Evolutionary conservation across 2,113 vertebrate species (phyloP).

Genomic region (Lampris megalopsis): DNA sequence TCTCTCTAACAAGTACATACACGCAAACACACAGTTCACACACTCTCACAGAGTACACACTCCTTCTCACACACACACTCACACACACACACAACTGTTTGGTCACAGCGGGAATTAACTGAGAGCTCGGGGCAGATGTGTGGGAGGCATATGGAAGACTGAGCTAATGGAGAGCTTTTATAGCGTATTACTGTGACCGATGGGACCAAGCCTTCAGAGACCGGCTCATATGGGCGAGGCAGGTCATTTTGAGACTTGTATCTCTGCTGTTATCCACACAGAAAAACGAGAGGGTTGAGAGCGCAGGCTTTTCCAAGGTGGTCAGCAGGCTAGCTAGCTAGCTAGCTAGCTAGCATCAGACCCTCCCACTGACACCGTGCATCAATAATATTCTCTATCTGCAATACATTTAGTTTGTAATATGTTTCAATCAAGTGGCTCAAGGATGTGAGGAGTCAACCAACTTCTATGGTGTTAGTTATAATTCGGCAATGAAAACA

Average conservation of each 20-base stretch:
- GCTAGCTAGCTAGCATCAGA: no score
- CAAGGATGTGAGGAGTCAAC: no score
- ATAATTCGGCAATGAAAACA: no score
- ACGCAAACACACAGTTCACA: constrained; percentile 2
- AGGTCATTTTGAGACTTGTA: constrained; percentile 4
- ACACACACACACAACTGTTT: constrained; percentile 5
- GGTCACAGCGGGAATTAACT: constrained; percentile 44
- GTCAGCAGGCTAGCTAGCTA: constrained; percentile 3
- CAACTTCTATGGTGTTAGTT: no score
- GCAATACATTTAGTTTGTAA: no score
- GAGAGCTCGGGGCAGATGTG: constrained; percentile 48
- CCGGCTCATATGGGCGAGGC: constrained; percentile 8
- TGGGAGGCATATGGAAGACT: constrained; percentile 56
- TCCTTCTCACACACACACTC: constrained; percentile 6
- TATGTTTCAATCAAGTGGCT: no score
- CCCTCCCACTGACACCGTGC: no score
- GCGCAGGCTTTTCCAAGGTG: not conserved
- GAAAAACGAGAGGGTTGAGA: not conserved
- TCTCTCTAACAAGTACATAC: constrained; percentile 15
- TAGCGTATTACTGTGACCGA: constrained; percentile 22
- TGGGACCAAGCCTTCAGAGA: constrained; percentile 27
- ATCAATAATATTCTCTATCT: no score
- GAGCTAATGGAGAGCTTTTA: constrained; percentile 61
- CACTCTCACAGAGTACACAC: constrained; percentile 8
- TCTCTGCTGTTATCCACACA: not conserved